phyloP scores from a whole-genome alignment of 2,797 vertebrate species.

The Dendrocincla tyrannina region DNA sequence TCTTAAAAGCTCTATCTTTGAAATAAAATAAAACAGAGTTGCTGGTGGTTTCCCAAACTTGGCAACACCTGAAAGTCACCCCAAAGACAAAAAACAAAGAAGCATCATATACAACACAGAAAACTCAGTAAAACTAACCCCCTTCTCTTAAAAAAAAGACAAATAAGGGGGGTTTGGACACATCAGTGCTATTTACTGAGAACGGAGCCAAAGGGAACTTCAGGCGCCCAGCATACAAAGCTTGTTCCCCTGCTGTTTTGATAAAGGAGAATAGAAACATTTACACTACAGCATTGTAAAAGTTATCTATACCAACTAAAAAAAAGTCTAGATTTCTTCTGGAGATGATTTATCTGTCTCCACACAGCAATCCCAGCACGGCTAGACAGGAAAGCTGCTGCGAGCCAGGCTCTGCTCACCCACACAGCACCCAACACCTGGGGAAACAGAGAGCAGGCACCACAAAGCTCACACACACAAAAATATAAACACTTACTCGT shows the following conservation, averaged over 20 bases:
- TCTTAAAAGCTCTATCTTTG: background rate
- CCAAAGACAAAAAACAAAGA: background rate
- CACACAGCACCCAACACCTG: fast-evolving
- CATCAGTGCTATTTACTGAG: background rate
- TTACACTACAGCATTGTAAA: fast-evolving
- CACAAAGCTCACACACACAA: fast-evolving
- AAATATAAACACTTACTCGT: background rate
- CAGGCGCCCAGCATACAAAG: fast-evolving
- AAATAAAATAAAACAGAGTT: fast-evolving
- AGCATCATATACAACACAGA: fast-evolving
- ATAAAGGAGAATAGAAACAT: fast-evolving
- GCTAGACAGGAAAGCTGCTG: background rate
- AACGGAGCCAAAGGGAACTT: fast-evolving
- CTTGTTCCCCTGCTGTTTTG: fast-evolving
- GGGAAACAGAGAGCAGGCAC: background rate
- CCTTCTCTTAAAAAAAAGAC: background rate
- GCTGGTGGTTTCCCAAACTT: background rate
- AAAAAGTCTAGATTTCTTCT: background rate
- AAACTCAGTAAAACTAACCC: background rate
- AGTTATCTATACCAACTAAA: fast-evolving
- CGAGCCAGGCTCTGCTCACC: fast-evolving
- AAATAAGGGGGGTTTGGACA: fast-evolving
- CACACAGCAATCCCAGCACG: fast-evolving
- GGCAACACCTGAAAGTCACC: background rate
- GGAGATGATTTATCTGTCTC: fast-evolving